A percentile compares a stretch with the other conserved stretches of the same genome.
These are phyloP conservation scores for Fulmarus glacialis DNA, from an alignment of 2,113 vertebrate species.

Conservation along the genomic window DNA sequence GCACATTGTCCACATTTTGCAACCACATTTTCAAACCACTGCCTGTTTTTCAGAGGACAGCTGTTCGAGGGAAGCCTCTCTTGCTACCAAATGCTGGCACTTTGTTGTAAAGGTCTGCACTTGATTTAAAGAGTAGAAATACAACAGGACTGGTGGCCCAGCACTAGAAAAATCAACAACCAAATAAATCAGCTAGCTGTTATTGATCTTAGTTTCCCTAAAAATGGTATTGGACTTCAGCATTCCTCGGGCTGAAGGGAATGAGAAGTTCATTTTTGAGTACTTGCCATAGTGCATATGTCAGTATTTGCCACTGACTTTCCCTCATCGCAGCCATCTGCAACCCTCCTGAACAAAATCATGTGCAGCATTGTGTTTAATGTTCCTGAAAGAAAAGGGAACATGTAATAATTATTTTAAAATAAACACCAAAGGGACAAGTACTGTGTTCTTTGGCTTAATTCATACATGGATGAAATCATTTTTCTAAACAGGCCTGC, in stretches of 20 bases:
- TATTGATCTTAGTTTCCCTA: constrained; percentile 15
- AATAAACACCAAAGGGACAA: constrained; percentile 81
- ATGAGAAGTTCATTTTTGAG: constrained; percentile 25
- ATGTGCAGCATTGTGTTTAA: constrained; percentile 73
- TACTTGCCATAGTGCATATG: constrained; percentile 19
- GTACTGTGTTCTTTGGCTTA: constrained; percentile 80
- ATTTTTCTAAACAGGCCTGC: constrained; percentile 70
- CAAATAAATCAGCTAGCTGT: constrained; percentile 47
- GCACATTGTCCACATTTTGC: constrained; percentile 42
- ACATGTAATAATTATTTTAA: constrained; percentile 81
- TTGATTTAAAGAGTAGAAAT: constrained; percentile 29
- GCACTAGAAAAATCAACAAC: constrained; percentile 14
- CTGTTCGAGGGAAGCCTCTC: constrained; percentile 29
- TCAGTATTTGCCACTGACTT: constrained; percentile 52
- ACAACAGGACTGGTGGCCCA: constrained; percentile 8
- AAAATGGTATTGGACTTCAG: not conserved
- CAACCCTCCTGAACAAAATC: constrained; percentile 58
- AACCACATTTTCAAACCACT: constrained; percentile 53
- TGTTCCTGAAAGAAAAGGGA: constrained; percentile 78
- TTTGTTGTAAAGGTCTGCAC: constrained; percentile 5
- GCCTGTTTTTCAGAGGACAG: constrained; percentile 29
- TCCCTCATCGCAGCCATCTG: constrained; percentile 28
- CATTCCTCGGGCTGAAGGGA: constrained; percentile 30
- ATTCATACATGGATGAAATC: constrained; percentile 72
- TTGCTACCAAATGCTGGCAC: constrained; percentile 54